A percentile compares a stretch with the other conserved stretches of the same genome.
These are phyloP conservation scores for Armadillidium nasatum DNA, from an alignment of 1,140 invertebrate species.

Conservation along the genomic window DNA sequence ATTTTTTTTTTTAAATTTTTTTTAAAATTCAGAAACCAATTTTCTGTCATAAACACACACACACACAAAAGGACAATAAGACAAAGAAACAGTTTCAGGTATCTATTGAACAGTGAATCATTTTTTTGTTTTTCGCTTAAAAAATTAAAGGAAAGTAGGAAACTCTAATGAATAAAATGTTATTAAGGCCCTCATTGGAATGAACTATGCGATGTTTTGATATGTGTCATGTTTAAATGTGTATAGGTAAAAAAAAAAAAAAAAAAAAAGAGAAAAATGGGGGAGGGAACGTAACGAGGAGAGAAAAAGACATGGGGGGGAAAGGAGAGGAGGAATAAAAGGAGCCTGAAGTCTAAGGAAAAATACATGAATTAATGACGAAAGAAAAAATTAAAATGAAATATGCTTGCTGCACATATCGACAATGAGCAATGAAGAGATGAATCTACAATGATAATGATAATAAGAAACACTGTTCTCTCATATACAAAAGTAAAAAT, in stretches of 20 bases:
- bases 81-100: not conserved
- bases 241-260: not conserved
- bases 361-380: not conserved
- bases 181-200: not conserved
- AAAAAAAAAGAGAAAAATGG: too few relatives aligned
- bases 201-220: not conserved
- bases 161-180: not conserved
- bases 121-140: not conserved
- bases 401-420: too few relatives aligned
- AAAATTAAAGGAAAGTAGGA: not conserved
- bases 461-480: too few relatives aligned
- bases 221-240: not conserved
- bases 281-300: too few relatives aligned
- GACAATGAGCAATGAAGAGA: too few relatives aligned
- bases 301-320: not conserved
- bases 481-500: too few relatives aligned
- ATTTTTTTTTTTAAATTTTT: too few relatives aligned
- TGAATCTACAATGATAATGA: too few relatives aligned
- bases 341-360: not conserved
- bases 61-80: too few relatives aligned
- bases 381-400: not conserved
- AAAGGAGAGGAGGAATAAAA: not conserved
- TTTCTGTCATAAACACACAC: too few relatives aligned
- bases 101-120: slow-evolving; percentile 6
- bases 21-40: too few relatives aligned